A percentile compares a stretch with the other conserved stretches of the same genome.
Evolutionary conservation across 2,113 vertebrate genomes (phyloP).

Genomic region (Abramis brama): DNA sequence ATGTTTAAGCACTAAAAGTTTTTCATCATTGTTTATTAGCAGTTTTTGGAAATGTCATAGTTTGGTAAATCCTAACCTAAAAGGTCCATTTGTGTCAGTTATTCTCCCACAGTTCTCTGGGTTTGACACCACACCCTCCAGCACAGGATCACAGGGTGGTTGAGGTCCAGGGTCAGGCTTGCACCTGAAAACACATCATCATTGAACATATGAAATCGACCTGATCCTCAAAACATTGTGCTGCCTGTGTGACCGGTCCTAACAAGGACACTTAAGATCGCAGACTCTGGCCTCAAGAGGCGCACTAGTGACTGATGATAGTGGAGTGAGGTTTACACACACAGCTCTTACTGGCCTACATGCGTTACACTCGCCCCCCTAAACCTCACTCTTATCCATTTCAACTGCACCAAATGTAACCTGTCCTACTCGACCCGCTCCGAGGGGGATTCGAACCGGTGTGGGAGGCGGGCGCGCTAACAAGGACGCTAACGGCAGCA

Average conservation of each 20-base stretch:
- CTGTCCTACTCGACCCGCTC: no score
- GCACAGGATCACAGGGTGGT: conserved; percentile 71
- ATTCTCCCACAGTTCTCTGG: conserved; percentile 78
- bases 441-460: no score
- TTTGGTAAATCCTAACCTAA: conserved; percentile 69
- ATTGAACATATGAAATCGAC: not conserved
- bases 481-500: no score
- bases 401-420: no score
- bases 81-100: conserved; percentile 67
- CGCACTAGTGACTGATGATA: no score
- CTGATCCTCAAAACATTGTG: not conserved
- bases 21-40: not conserved
- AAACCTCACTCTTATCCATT: no score
- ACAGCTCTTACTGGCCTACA: no score
- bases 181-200: conserved; percentile 68
- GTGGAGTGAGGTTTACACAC: no score
- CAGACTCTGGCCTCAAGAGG: no score
- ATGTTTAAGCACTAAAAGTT: not conserved
- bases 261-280: no score
- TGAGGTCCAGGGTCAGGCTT: conserved; percentile 59
- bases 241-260: not conserved
- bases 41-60: not conserved
- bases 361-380: no score
- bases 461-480: no score
- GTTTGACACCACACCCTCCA: conserved; percentile 70